These are phyloP conservation scores for Leptonema lineaticorne DNA, from an alignment of 1,140 invertebrate genomes.

Conservation along the genomic window DNA sequence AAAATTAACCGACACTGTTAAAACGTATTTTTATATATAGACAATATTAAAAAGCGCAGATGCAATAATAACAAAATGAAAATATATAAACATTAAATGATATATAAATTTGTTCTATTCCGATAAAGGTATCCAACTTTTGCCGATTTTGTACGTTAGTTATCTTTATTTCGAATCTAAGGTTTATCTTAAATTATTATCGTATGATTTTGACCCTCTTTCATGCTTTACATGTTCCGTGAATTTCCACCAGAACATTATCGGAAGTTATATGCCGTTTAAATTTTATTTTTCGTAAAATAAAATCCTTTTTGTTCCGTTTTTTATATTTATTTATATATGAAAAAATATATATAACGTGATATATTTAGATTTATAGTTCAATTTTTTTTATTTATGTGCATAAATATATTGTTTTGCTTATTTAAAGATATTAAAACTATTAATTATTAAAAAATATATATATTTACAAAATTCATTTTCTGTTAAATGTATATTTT, in stretches of 20 bases:
- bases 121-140: conserved; percentile 16
- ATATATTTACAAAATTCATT: no score
- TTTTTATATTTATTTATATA: no score
- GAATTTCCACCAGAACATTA: conserved; percentile 7
- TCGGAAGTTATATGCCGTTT: conserved; percentile 2
- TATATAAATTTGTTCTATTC: conserved; percentile 7
- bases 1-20: no score
- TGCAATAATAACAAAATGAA: neutral
- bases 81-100: conserved; percentile 20
- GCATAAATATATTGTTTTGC: no score
- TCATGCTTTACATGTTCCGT: neutral
- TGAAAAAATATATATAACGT: no score
- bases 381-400: no score
- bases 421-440: no score
- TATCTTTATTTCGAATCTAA: conserved; percentile 27
- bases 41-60: no score
- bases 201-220: conserved; percentile 18
- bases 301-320: neutral
- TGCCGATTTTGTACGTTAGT: conserved; percentile 11
- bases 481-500: no score
- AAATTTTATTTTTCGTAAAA: neutral
- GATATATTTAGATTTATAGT: no score
- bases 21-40: no score
- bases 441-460: no score
- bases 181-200: conserved; percentile 22